Evolutionary conservation across 2,797 vertebrate genomes (phyloP), one percentile per base, ranked within the genome.

Genomic region (Cichlasoma orientale): DNA sequence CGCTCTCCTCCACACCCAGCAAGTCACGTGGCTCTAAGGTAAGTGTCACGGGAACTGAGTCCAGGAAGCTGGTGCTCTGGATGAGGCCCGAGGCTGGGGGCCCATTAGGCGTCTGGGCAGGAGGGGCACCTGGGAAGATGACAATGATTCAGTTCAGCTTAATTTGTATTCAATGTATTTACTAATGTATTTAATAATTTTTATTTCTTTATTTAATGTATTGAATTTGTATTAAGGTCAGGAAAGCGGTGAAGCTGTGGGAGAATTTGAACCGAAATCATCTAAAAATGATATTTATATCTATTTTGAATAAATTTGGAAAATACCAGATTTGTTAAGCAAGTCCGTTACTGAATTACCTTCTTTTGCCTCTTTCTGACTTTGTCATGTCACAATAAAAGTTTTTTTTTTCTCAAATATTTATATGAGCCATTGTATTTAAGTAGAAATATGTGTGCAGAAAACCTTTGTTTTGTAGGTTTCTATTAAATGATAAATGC

Each of bases 61-160:
- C 96, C 79, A 96, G 91, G 88, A 96, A 96, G 87, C 95, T 96
- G 89, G 96, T 96, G 88, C 95, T 96, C 91, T 96, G 95, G 70
- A 96, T 94, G 76, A 96, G 89, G 68, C 91, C 75, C 2, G 82
- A 80, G 52, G 74, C 44, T 0, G 88, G 86, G 31, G 93, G 74
- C 56, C 93, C 78, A 1, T 92, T 91, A 1, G 92, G 79, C 0
- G 79, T 84, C 79, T 88, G 92, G 16, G 85, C 82, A 31, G 92
- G 90, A 23, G 91, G 87, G 6, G 88, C 8, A 13, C 59, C 89
- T 93, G 31, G 73, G 41, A 53, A 12, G 19, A 52, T 3, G 8
- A 52, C 19, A n/a, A 7, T 0, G 7, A 27, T 27, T 47, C 61
- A 1, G 23, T 50, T 66, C 61, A 50, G 23, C 61, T 66, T 66